Evolutionary conservation across 1,140 invertebrate species (phyloP), one percentile per base, ranked within the genome.

Genomic region (Augochlora pura): DNA sequence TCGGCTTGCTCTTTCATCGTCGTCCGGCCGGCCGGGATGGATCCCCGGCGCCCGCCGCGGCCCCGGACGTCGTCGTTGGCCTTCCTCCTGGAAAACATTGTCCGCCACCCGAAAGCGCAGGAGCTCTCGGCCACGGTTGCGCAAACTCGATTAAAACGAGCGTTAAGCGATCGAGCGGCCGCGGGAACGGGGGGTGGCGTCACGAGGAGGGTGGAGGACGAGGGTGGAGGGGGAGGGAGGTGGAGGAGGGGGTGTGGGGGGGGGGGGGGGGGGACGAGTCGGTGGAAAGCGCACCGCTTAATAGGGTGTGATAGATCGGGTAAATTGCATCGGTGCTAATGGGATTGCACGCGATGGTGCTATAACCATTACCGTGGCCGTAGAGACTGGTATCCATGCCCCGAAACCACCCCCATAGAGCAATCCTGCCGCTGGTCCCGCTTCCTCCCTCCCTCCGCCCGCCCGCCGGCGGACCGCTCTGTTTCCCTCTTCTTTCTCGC

Each of bases 281-380:
- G 60, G 89, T 88, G 88, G 89, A 88, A 90, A 91, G 91, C 88
- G 90, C 88, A 90, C 89, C 91, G 89, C 90, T 92, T 93, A 92
- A 93, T 92, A 92, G 92, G 92, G 91, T 92, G 92, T 92, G 91
- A 93, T 92, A 93, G 92, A 93, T 93, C 91, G 92, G 91, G 89
- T 92, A 93, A 93, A 93, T 92, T 92, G 91, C 92, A 92, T 93
- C 91, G 90, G 91, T 91, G 92, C 91, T 92, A 93, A 93, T 93
- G 91, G 91, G 91, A 93, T 92, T 93, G 91, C 92, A 91, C 91
- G 91, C 91, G 91, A 92, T 91, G 91, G 91, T 90, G 90, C 91
- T 91, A 92, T 93, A 92, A 93, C 91, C 91, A 92, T 92, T 93
- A 92, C 87, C 90, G 86, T 85, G 86, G 85, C 88, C 87, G 86